Conservation (phyloP, 2,888 invertebrate species). For the Drosophila birchii region DNA sequence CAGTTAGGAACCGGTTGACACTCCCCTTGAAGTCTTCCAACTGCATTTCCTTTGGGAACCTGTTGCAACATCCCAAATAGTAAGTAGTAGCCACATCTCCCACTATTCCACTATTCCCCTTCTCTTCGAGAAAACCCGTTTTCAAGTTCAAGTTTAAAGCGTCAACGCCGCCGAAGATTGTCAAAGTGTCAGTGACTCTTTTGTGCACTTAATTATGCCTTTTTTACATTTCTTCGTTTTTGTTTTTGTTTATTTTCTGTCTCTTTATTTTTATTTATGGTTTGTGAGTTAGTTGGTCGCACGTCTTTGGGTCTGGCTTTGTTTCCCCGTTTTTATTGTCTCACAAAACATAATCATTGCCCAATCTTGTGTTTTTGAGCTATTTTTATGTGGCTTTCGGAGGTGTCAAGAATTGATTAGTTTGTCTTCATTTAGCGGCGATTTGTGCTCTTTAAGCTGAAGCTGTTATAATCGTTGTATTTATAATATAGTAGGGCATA, state of each 20-base stretch:
- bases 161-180: slow-evolving; percentile 42
- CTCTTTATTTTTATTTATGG: slow-evolving; percentile 29
- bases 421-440: slow-evolving; percentile 18
- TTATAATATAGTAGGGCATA: slow-evolving; percentile 16
- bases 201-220: slow-evolving; percentile 59
- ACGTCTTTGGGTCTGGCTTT: slow-evolving; percentile 27
- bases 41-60: slow-evolving; percentile 63
- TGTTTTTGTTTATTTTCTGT: slow-evolving; percentile 31
- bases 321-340: slow-evolving; percentile 48
- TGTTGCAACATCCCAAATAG: slow-evolving; percentile 54
- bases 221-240: slow-evolving; percentile 17
- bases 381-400: slow-evolving; percentile 26
- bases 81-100: slow-evolving; percentile 21
- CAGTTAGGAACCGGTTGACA: slow-evolving; percentile 70
- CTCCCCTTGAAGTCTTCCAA: slow-evolving; percentile 18
- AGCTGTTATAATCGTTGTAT: slow-evolving; percentile 46
- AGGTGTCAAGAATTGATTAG: slow-evolving; percentile 56
- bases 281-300: slow-evolving; percentile 42
- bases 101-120: slow-evolving; percentile 45
- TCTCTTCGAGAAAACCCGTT: slow-evolving; percentile 65
- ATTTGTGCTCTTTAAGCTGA: slow-evolving; percentile 57
- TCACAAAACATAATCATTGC: slow-evolving; percentile 43
- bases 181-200: slow-evolving; percentile 77
- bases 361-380: slow-evolving; percentile 53
- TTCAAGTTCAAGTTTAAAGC: slow-evolving; percentile 82